A percentile compares a stretch with the other conserved stretches of the same genome.
phyloP scores from a whole-genome alignment of 2,797 vertebrate genomes.

The Xenentodon cancila region DNA sequence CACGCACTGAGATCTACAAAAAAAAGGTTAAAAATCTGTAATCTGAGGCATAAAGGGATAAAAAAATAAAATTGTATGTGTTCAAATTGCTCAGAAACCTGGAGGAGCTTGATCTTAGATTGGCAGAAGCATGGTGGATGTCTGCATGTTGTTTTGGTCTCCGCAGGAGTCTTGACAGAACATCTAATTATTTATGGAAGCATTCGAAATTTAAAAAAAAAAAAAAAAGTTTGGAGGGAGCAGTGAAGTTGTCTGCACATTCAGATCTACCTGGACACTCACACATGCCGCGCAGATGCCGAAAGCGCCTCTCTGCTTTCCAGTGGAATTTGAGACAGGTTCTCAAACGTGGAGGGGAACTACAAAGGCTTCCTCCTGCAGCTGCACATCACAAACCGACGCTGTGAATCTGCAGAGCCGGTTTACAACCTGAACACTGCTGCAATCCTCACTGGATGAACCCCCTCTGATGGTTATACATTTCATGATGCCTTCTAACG shows the following conservation, averaged over 20 bases:
- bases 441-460: constrained; percentile 13
- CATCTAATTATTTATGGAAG: no score
- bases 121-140: no score
- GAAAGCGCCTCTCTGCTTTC: constrained; percentile 23
- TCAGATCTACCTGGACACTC: constrained; percentile 24
- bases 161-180: not conserved
- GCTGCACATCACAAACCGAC: constrained; percentile 34
- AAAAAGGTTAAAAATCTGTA: no score
- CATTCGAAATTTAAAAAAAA: not conserved
- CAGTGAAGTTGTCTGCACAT: not conserved
- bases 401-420: constrained; percentile 30
- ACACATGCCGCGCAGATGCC: constrained; percentile 61
- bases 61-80: no score
- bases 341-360: constrained; percentile 55
- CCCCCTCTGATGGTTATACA: constrained; percentile 24
- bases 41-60: no score
- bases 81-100: no score
- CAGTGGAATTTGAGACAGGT: constrained; percentile 53
- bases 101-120: no score
- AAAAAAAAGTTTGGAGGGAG: not conserved
- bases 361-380: constrained; percentile 60
- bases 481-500: constrained; percentile 13
- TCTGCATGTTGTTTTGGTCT: not conserved
- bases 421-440: constrained; percentile 35
- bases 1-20: no score